Percentiles rank a stretch among this genome's conserved stretches.
Evolutionary conservation across 2,797 vertebrate genomes (phyloP).

Genomic region (Hephaestus fuliginosus): DNA sequence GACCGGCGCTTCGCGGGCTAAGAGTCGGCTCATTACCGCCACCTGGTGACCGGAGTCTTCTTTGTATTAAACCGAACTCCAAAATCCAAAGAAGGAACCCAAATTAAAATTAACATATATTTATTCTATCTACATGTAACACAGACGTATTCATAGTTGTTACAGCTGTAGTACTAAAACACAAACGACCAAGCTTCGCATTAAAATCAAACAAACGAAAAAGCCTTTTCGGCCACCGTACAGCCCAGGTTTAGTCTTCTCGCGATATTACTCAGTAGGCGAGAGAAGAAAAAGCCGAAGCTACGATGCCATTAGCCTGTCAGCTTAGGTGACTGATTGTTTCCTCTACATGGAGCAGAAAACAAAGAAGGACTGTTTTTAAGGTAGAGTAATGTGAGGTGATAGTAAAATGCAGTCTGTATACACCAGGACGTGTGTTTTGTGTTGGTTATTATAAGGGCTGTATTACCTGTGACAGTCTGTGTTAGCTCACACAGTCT

Average conservation of each 20-base stretch:
- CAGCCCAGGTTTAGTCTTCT: background rate
- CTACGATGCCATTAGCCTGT: conserved; percentile 46
- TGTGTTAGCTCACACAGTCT: conserved; percentile 43
- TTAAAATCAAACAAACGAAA: too few relatives aligned
- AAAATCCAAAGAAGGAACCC: too few relatives aligned
- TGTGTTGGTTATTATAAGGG: background rate
- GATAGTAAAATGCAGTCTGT: background rate
- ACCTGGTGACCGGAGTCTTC: conserved; percentile 31
- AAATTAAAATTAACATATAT: too few relatives aligned
- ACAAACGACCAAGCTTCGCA: too few relatives aligned
- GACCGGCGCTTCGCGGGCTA: too few relatives aligned
- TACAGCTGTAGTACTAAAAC: too few relatives aligned
- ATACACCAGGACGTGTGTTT: accelerated
- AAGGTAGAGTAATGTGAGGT: conserved; percentile 35
- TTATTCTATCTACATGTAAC: too few relatives aligned
- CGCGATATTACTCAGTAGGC: conserved; percentile 41
- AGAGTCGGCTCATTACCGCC: conserved; percentile 5
- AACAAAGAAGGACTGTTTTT: background rate
- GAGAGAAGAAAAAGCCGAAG: conserved; percentile 11
- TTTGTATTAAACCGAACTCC: background rate
- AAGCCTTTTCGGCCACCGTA: conserved; percentile 44
- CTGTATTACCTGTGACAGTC: background rate
- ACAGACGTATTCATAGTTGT: too few relatives aligned
- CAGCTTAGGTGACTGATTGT: conserved; percentile 38
- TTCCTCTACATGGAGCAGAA: conserved; percentile 27